These are phyloP conservation scores for Oedothorax gibbosus DNA, from an alignment of 1,140 invertebrate species.

Conservation along the genomic window DNA sequence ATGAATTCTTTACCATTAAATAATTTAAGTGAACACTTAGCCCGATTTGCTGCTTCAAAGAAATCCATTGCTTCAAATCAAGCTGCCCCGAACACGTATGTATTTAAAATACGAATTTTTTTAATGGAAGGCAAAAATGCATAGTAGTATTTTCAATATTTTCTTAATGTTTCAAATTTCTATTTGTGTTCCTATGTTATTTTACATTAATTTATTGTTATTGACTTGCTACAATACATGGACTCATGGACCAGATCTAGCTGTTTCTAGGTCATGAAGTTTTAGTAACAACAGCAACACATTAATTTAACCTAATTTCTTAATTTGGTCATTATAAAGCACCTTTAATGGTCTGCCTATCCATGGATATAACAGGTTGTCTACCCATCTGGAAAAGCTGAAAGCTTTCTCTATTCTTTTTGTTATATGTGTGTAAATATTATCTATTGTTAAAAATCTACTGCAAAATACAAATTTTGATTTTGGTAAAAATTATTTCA, in stretches of 20 bases:
- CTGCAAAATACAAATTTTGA: not conserved
- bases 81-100: not conserved
- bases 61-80: constrained; percentile 19
- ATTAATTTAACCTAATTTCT: not conserved
- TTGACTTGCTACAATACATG: too few relatives aligned
- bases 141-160: not conserved
- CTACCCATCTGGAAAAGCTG: not conserved
- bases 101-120: not conserved
- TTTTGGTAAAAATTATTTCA: not conserved
- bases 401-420: not conserved
- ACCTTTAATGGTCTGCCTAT: not conserved
- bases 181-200: too few relatives aligned
- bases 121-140: not conserved
- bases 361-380: not conserved
- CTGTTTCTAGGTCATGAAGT: too few relatives aligned
- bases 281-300: too few relatives aligned
- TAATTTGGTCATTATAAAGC: not conserved
- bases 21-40: constrained; percentile 49
- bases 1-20: constrained; percentile 43
- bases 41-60: constrained; percentile 49
- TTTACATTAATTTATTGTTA: too few relatives aligned
- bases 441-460: not conserved
- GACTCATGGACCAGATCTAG: too few relatives aligned
- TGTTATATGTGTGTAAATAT: not conserved
- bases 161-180: too few relatives aligned